These are phyloP conservation scores for Sipha maydis DNA, from an alignment of 2,888 invertebrate genomes.

Conservation along the genomic window DNA sequence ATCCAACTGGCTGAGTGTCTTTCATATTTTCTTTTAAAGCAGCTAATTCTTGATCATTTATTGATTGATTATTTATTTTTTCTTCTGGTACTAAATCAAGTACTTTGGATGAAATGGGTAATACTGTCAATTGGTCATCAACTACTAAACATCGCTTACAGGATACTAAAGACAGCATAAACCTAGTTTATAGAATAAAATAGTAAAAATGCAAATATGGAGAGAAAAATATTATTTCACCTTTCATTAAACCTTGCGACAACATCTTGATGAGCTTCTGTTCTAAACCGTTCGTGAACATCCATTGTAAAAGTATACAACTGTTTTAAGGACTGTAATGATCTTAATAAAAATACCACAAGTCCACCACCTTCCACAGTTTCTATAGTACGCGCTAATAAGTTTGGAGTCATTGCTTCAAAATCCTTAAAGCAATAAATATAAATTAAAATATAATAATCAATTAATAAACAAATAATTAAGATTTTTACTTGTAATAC, in stretches of 20 bases:
- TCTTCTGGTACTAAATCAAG: conserved; percentile 82
- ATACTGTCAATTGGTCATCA: conserved; percentile 89
- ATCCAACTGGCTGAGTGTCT: conserved; percentile 92
- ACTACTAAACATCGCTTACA: conserved; percentile 91
- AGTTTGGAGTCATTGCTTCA: conserved; percentile 96
- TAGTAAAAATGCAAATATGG: neutral
- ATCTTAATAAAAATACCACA: conserved; percentile 86
- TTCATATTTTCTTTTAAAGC: conserved; percentile 83
- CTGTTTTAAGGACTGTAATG: conserved; percentile 89
- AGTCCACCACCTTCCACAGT: conserved; percentile 98
- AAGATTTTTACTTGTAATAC: conserved; percentile 79
- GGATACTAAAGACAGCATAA: conserved; percentile 88
- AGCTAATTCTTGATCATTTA: conserved; percentile 74
- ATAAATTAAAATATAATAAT: neutral
- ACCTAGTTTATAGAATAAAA: conserved; percentile 68
- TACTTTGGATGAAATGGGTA: conserved; percentile 88
- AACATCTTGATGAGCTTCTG: conserved; percentile 92
- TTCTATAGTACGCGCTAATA: conserved; percentile 95
- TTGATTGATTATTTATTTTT: conserved; percentile 69
- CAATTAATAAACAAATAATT: neutral
- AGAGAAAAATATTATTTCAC: conserved; percentile 65
- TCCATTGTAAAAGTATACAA: conserved; percentile 98
- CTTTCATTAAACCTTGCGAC: conserved; percentile 96
- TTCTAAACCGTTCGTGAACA: conserved; percentile 94
- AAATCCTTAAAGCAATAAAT: conserved; percentile 76